These are phyloP conservation scores for Acanthurus lineatus DNA, from an alignment of 2,797 vertebrate species.

Conservation along the genomic window DNA sequence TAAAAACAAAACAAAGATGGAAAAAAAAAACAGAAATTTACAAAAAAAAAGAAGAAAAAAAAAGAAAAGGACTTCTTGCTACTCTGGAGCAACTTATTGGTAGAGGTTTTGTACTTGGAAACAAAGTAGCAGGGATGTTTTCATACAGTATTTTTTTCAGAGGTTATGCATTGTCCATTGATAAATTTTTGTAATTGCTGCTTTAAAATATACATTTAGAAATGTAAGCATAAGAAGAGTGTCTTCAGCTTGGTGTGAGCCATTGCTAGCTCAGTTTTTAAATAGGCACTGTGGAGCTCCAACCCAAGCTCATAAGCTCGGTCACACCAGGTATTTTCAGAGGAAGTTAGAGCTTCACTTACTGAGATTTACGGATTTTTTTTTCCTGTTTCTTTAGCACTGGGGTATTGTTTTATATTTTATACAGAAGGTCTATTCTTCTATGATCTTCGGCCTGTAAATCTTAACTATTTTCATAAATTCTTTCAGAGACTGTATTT, in stretches of 20 bases:
- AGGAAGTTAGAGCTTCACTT: constrained; percentile 75
- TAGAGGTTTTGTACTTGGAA: constrained; percentile 99
- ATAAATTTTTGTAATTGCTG: constrained; percentile 99
- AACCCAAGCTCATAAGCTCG: constrained; percentile 65
- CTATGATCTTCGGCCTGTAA: constrained; percentile 78
- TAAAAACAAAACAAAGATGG: constrained; percentile 90
- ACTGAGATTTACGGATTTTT: constrained; percentile 74
- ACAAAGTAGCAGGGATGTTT: constrained; percentile 99
- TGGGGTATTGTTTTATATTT: constrained; percentile 80
- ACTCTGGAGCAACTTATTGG: constrained; percentile 98
- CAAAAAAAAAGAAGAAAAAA: constrained; percentile 81
- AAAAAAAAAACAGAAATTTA: constrained; percentile 80
- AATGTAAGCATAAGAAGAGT: constrained; percentile 93
- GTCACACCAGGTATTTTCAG: constrained; percentile 71
- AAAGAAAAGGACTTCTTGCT: constrained; percentile 99
- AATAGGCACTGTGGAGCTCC: constrained; percentile 67
- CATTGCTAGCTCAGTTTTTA: constrained; percentile 77
- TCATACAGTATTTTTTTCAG: constrained; percentile 99
- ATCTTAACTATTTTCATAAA: constrained; percentile 81
- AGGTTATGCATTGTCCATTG: constrained; percentile 99
- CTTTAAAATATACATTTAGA: constrained; percentile 99
- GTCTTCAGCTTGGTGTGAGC: constrained; percentile 85
- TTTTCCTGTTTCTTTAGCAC: constrained; percentile 68
- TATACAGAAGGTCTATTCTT: constrained; percentile 80
- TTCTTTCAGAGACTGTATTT: constrained; percentile 77